phyloP scores from a whole-genome alignment of 2,797 vertebrate species.

The Sebastes oblongus region DNA sequence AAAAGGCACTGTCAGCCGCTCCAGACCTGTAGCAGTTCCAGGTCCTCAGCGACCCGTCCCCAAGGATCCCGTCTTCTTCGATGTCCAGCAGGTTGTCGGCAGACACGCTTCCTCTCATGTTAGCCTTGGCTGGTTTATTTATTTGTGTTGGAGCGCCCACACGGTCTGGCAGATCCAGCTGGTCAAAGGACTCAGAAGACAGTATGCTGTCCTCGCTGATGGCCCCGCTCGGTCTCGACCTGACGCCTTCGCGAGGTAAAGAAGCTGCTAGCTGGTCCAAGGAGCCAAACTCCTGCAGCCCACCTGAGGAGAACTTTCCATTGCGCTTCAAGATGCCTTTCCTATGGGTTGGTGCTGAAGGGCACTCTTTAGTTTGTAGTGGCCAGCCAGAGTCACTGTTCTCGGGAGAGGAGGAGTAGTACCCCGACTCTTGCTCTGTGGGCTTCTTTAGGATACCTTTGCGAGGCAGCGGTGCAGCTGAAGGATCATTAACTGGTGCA shows the following conservation, averaged over 20 bases:
- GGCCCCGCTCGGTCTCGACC: slow-evolving; percentile 79
- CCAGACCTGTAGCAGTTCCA: slow-evolving; percentile 86
- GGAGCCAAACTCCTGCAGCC: slow-evolving; percentile 79
- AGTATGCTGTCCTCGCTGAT: slow-evolving; percentile 97
- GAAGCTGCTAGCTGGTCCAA: slow-evolving; percentile 82
- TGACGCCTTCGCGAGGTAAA: slow-evolving; percentile 45
- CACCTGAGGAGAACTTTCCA: slow-evolving; percentile 87
- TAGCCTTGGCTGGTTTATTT: slow-evolving; percentile 56
- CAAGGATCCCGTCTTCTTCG: slow-evolving; percentile 58
- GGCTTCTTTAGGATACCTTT: slow-evolving; percentile 97
- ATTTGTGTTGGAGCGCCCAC: slow-evolving; percentile 47
- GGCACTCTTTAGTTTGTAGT: slow-evolving; percentile 35
- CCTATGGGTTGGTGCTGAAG: slow-evolving; percentile 47
- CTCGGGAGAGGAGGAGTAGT: slow-evolving; percentile 93
- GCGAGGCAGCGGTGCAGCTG: slow-evolving; percentile 74
- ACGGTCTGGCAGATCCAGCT: slow-evolving; percentile 89
- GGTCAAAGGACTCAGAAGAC: slow-evolving; percentile 96
- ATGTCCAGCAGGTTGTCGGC: slow-evolving; percentile 89
- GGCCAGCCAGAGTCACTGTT: slow-evolving; percentile 81
- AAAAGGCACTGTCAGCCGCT: slow-evolving; percentile 84
- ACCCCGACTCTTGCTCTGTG: slow-evolving; percentile 88
- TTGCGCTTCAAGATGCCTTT: slow-evolving; percentile 95
- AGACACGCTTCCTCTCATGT: slow-evolving; percentile 88
- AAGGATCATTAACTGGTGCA: slow-evolving; percentile 13
- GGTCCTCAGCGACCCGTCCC: slow-evolving; percentile 60